Evolutionary conservation across 2,113 vertebrate species (phyloP), one percentile per base, ranked within the genome.

Genomic region (Pithys albifrons): DNA sequence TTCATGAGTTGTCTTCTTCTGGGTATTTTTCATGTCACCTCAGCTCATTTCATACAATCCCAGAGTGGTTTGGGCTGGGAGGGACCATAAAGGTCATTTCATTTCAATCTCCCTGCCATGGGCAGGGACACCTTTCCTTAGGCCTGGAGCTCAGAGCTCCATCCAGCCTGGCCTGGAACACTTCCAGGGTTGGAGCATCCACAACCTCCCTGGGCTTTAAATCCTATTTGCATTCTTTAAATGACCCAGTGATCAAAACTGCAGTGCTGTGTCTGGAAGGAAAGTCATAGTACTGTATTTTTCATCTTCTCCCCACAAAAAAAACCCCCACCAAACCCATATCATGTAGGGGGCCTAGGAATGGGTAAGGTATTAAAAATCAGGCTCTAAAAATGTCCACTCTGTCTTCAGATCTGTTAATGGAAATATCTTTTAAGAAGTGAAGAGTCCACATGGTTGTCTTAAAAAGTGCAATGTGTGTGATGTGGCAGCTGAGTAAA

Each of bases 281-380:
- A 49, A 46, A 51, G 23, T 49, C 65, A 6, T 52, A 27, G 9
- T n/a, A 14, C 15, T 45, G 22, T 29, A 18, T 1, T 27, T 33
- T 64, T 70, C 6, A 51, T 27, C 14, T 49, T 9, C 9, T 16
- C 0, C 2, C 16, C 35, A 9, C 19, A 33, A 12, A 74, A 76
- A 69, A 8, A 3, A n/a, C n/a, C 6, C 7, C 10, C 19, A 17
- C 11, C 14, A 49, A 28, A 23, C 1, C 11, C 1, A 1, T 22
- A 52, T 19, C 9, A 20, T 3, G 12, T 49, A 17, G 33, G 43
- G 31, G 57, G 35, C 17, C 2, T 19, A 41, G 9, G 61, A 54
- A 18, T 27, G 19, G 6, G 24, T 5, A 48, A 14, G 14, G 24
- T 41, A 27, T 35, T 79, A 59, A 85, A 72, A 80, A 54, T 8